Conservation (phyloP, 2,888 invertebrate genomes). For the Agapetus fuscipes region DNA sequence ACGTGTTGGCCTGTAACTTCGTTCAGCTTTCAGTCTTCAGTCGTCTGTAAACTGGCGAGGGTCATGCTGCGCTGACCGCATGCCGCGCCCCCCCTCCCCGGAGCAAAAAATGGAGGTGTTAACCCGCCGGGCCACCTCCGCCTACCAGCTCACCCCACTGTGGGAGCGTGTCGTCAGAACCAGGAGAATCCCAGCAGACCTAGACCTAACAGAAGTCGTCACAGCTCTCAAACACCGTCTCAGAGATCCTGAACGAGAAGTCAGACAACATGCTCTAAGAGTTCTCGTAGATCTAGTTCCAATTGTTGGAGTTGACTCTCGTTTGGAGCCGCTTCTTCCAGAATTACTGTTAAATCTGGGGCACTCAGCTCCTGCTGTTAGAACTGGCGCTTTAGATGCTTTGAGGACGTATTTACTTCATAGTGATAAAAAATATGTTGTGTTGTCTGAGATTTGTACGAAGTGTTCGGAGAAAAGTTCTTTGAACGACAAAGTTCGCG, state of each 20-base stretch:
- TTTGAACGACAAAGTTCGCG: conserved; percentile 42
- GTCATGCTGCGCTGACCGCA: conserved; percentile 2
- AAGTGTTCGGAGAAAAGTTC: conserved; percentile 55
- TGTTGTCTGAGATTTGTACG: conserved; percentile 54
- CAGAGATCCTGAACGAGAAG: conserved; percentile 74
- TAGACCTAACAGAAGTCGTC: conserved; percentile 57
- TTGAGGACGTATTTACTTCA: conserved; percentile 62
- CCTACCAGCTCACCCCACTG: conserved; percentile 56
- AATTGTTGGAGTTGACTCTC: conserved; percentile 59
- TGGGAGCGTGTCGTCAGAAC: conserved; percentile 75
- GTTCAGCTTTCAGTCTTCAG: not conserved
- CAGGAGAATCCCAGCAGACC: conserved; percentile 58
- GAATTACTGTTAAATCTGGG: conserved; percentile 72
- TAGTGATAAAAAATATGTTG: conserved; percentile 56
- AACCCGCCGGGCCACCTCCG: conserved; percentile 20
- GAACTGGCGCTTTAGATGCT: conserved; percentile 70
- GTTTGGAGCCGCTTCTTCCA: conserved; percentile 52
- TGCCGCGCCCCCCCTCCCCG: conserved; percentile 5
- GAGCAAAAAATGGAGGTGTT: conserved; percentile 8
- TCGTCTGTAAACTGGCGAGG: conserved; percentile 2
- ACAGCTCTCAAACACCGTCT: conserved; percentile 62
- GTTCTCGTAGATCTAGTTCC: conserved; percentile 73
- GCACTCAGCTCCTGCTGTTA: conserved; percentile 68
- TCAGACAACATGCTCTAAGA: conserved; percentile 69
- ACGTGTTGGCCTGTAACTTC: not conserved